phyloP scores from a whole-genome alignment of 2,797 vertebrate genomes.

The Staurois parvus region DNA sequence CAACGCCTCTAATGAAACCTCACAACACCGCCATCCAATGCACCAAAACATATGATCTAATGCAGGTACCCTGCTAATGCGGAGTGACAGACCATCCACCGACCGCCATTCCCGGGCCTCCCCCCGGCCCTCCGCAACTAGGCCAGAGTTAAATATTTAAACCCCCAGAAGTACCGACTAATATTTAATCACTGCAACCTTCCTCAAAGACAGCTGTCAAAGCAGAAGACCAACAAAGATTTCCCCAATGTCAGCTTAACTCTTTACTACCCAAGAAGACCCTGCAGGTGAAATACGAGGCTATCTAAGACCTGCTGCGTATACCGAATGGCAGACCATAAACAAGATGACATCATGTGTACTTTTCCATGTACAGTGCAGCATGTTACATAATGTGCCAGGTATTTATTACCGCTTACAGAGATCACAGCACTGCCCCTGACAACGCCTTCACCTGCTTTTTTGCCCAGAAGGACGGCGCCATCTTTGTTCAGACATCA shows the following conservation, averaged over 20 bases:
- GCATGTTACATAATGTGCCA: too few relatives aligned
- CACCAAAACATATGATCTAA: conserved; percentile 68
- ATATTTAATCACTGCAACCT: conserved; percentile 59
- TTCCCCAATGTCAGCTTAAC: conserved; percentile 12
- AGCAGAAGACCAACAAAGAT: not conserved
- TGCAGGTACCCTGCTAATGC: conserved; percentile 55
- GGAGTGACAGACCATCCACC: conserved; percentile 64
- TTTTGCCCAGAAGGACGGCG: too few relatives aligned
- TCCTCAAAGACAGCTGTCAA: not conserved
- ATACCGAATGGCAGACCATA: too few relatives aligned
- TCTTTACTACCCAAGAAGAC: not conserved
- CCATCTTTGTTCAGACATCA: too few relatives aligned
- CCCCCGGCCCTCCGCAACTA: conserved; percentile 61
- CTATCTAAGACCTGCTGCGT: too few relatives aligned
- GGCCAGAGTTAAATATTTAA: conserved; percentile 70
- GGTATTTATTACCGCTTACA: too few relatives aligned
- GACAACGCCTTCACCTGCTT: too few relatives aligned
- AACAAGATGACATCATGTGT: too few relatives aligned
- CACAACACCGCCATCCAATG: conserved; percentile 67
- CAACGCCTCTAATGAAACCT: conserved; percentile 69
- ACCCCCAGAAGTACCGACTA: conserved; percentile 65
- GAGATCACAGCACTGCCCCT: too few relatives aligned
- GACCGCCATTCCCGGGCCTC: conserved; percentile 53
- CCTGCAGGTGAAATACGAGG: too few relatives aligned
- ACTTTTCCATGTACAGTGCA: too few relatives aligned